Conservation (phyloP, 2,888 invertebrate species). For the Lydus trimaculatus region DNA sequence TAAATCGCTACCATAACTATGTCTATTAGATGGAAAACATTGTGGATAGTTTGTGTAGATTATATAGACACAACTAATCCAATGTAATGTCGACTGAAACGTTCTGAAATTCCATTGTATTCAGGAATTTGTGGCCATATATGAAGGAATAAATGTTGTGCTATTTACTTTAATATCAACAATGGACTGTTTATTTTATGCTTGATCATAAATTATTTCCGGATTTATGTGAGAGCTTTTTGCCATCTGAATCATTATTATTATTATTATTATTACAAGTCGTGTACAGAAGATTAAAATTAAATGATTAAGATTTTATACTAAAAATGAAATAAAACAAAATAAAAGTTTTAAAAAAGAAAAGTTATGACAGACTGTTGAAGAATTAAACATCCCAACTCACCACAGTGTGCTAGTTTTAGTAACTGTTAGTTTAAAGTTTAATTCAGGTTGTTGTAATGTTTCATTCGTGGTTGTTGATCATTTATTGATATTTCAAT, state of each 20-base stretch:
- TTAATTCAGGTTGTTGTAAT: background rate
- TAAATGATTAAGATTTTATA: background rate
- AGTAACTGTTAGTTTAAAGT: background rate
- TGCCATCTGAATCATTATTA: no score
- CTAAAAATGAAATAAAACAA: background rate
- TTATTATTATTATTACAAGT: background rate
- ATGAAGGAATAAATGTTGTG: constrained; percentile 6
- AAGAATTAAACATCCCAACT: no score
- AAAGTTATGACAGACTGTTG: no score
- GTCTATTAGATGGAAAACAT: constrained; percentile 1
- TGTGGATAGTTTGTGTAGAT: background rate
- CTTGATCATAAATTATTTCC: constrained; percentile 5
- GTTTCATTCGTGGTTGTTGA: no score
- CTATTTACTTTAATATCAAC: constrained; percentile 13
- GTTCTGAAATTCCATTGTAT: constrained; percentile 10
- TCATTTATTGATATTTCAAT: background rate
- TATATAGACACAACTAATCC: background rate
- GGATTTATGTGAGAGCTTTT: background rate
- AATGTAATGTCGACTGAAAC: background rate
- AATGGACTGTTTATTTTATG: constrained; percentile 9
- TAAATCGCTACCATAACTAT: background rate
- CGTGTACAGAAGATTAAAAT: background rate
- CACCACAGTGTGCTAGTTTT: no score
- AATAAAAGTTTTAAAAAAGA: no score
- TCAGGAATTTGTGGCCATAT: constrained; percentile 8